A percentile compares a stretch with the other conserved stretches of the same genome.
These are phyloP conservation scores for crab-eating macaque (Macaca fascicularis) DNA, from an alignment of 2,113 vertebrate genomes.

Conservation along the genomic window DNA sequence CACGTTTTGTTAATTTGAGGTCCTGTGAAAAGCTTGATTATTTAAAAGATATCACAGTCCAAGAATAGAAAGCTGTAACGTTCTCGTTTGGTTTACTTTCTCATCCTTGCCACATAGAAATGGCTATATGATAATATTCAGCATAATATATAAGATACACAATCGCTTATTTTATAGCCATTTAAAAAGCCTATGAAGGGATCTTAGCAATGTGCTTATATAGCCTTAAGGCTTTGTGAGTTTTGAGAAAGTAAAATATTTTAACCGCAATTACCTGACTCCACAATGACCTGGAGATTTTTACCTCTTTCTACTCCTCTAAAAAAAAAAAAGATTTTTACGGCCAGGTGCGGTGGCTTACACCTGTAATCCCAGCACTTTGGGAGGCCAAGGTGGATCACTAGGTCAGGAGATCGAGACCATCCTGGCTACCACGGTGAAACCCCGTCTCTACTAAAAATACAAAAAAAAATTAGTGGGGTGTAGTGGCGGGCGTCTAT, in stretches of 20 bases:
- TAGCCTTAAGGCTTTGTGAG: background rate
- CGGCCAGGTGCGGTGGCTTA: no score
- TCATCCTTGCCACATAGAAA: background rate
- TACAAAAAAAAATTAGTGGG: no score
- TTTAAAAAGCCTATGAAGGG: background rate
- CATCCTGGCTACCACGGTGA: no score
- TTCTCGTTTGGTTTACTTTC: background rate
- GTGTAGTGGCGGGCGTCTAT: rapidly evolving
- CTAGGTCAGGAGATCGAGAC: no score
- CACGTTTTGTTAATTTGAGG: background rate
- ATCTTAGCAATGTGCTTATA: background rate
- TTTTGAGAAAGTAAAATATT: background rate
- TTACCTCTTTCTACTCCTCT: background rate
- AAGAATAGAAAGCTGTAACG: background rate
- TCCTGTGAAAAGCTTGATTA: background rate
- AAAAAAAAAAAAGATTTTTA: no score
- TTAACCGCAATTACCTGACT: background rate
- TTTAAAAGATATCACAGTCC: background rate
- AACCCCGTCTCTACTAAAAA: no score
- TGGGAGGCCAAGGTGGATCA: no score
- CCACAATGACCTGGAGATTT: no score
- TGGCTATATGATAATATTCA: background rate
- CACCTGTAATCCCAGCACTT: no score
- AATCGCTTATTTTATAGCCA: background rate
- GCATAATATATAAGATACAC: background rate